Base-by-base conservation (phyloP, 2,888 invertebrate species). In the Lasioglossum morio region DNA sequence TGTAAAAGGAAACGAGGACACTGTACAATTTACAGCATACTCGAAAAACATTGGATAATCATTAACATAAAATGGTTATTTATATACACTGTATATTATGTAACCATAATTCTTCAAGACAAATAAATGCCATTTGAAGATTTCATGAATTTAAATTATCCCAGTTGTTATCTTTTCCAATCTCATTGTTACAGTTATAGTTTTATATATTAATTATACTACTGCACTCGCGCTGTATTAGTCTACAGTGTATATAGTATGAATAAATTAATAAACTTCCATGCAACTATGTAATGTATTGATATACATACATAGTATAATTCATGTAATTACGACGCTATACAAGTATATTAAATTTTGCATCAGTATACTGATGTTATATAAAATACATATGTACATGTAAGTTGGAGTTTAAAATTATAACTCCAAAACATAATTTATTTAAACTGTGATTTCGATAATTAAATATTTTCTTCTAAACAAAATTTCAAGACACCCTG, bases 91-190 rank as follows among this genome's bases (percentile, higher is more conserved):
- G 46, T 82, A 70, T 60, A 78, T 78, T 66, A 74, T 53, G 46
- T 7, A 46, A 82, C 27, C 37, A 57, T 43, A 83, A 57, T 30
- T 73, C 48, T 77, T 70, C 27, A 27, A 72, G 16, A 60, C 23
- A 48, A 84, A 84, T 84, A 84, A 82, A 84, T 73, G 12, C 69
- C n/a, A 53, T 34, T 48, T 46, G 69, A 30, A 74, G 53, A 30
- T 53, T 12, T 53, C n/a, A 27, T 53, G 23, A 53, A 74, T 57
- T 57, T 16, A 40, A 40, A 40, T 70, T 70, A 70, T 40, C 14
- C 70, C 14, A 40, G 5, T 70, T 70, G 0, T 40, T 66, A 66
- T 34, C 34, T n/a, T 40, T 40, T 5, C n/a, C 37, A 40, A 40
- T 70, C 12, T 40, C 40, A 23, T 70, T 1, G 40, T 40, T n/a